phyloP scores from a whole-genome alignment of 2,797 vertebrate genomes.

The Caiman crocodilus region DNA sequence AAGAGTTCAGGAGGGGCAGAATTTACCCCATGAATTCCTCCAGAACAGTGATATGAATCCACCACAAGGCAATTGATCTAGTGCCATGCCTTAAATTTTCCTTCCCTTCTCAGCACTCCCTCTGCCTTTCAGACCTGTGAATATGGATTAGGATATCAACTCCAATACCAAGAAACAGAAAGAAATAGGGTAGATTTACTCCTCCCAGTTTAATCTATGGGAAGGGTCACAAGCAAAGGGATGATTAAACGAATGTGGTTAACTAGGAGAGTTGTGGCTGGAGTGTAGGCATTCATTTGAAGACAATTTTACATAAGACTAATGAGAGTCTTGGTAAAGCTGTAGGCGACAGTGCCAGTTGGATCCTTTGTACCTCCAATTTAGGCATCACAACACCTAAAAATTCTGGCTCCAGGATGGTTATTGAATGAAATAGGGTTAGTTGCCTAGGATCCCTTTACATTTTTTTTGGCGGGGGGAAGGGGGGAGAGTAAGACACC shows the following conservation, averaged over 20 bases:
- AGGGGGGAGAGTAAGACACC: too few relatives aligned
- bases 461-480: too few relatives aligned
- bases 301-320: neutral
- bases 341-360: too few relatives aligned
- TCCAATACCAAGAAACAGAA: too few relatives aligned
- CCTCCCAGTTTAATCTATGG: neutral
- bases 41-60: accelerated
- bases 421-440: too few relatives aligned
- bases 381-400: too few relatives aligned
- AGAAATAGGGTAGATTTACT: neutral
- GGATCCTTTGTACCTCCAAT: too few relatives aligned
- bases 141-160: neutral
- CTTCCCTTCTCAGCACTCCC: neutral
- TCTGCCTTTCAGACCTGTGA: neutral
- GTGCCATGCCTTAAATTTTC: accelerated
- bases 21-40: neutral
- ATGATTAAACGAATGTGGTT: neutral
- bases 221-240: neutral
- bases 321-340: neutral
- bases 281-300: neutral
- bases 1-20: too few relatives aligned
- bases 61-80: too few relatives aligned
- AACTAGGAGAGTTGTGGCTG: neutral
- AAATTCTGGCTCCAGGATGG: too few relatives aligned
- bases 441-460: too few relatives aligned